Conservation (phyloP, 2,797 vertebrate species). For the Clarias laeviceps region DNA sequence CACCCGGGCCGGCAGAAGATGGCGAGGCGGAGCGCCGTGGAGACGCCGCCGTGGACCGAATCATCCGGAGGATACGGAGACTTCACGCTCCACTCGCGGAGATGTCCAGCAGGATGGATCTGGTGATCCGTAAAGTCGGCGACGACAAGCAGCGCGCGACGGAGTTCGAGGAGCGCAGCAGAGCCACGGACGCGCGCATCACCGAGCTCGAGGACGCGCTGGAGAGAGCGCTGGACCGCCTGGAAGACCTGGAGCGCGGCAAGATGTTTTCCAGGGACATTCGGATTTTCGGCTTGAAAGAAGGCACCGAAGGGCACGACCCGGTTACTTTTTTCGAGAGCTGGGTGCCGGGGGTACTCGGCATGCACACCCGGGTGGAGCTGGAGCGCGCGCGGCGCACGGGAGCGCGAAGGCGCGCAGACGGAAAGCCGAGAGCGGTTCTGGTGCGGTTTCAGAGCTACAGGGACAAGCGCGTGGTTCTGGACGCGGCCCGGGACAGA, state of each 20-base stretch:
- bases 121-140: background rate
- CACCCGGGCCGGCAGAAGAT: background rate
- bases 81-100: background rate
- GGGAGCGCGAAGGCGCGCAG: background rate
- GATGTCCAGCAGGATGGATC: slow-evolving; percentile 5
- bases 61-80: background rate
- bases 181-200: background rate
- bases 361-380: background rate
- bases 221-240: background rate
- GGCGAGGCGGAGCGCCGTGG: no score
- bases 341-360: slow-evolving; percentile 13
- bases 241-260: slow-evolving; percentile 8
- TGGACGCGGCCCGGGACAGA: slow-evolving; percentile 1
- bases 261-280: slow-evolving; percentile 1
- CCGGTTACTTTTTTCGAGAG: background rate
- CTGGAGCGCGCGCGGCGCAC: slow-evolving; percentile 13
- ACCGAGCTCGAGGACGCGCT: slow-evolving; percentile 18
- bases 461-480: slow-evolving; percentile 5
- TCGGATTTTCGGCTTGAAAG: background rate
- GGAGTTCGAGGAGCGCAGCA: background rate
- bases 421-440: slow-evolving; percentile 8
- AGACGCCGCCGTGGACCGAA: no score
- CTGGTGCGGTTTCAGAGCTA: slow-evolving; percentile 14
- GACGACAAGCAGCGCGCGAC: background rate
- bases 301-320: background rate